Base-by-base conservation (phyloP, 2,888 invertebrate species). In the Cordylochernes scorpioides region DNA sequence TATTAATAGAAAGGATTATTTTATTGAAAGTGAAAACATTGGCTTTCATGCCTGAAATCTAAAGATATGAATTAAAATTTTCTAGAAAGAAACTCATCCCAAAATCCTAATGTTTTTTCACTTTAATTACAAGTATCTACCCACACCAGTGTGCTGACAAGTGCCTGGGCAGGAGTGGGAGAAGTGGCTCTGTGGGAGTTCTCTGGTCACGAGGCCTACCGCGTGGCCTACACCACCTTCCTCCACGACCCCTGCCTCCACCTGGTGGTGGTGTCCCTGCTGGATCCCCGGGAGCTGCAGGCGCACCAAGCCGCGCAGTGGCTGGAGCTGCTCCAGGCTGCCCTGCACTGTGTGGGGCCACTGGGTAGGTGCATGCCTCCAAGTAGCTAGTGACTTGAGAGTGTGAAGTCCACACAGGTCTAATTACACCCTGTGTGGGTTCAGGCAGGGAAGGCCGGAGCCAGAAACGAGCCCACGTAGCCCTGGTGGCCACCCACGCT, bases 141-240 rank as follows among this genome's bases (percentile, higher is more conserved):
- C n/a, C n/a, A n/a, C n/a, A n/a, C n/a, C n/a, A n/a, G n/a, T n/a
- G n/a, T n/a, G n/a, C n/a, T n/a, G n/a, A n/a, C n/a, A n/a, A n/a
- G n/a, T n/a, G n/a, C n/a, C n/a, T 57, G 59, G 44, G 50, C 57
- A 43, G 62, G 60, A 35, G 58, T 62, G 12, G 68, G 68, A 17
- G 67, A 68, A 41, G 57, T 63, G 42, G 67, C 61, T 44, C 56
- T 63, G 17, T 71, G 71, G 71, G 72, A 72, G 47, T 68, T 71
- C 46, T 70, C 71, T 24, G 72, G 73, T 6, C 68, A 69, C 41
- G 69, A 70, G 47, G 65, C 64, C 22, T 73, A 70, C 51, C 59
- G 64, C 43, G 56, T 61, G 28, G 53, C 66, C 26, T 73, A 71
- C 51, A 71, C 73, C 49, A 67, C 70, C 45, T 70, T 71, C 45